Percentiles rank a stretch among this genome's conserved stretches.
Conservation (phyloP, 2,113 vertebrate genomes). For the Myotis brandtii region DNA sequence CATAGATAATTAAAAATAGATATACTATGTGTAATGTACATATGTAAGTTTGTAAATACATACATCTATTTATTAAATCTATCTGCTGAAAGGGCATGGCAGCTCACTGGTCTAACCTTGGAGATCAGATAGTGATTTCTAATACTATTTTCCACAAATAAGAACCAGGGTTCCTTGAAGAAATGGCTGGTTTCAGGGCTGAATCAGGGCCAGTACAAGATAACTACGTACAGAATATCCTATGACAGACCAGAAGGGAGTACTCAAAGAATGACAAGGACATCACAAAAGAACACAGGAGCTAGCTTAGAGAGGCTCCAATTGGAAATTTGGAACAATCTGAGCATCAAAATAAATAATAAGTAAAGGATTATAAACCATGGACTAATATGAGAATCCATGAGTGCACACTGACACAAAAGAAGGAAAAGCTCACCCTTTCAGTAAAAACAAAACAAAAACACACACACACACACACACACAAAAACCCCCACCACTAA, state of each 20-base stretch:
- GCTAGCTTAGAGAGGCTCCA: background rate
- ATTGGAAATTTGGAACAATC: background rate
- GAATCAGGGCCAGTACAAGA: background rate
- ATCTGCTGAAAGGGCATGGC: background rate
- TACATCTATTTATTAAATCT: background rate
- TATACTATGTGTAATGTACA: background rate
- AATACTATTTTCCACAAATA: background rate
- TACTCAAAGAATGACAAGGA: background rate
- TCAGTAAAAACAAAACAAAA: background rate
- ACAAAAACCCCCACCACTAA: background rate
- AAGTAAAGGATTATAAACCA: background rate
- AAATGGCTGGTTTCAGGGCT: background rate
- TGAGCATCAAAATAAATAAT: background rate
- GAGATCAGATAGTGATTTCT: background rate
- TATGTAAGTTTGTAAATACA: background rate
- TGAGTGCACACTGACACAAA: background rate
- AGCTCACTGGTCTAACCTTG: background rate
- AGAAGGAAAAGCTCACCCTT: background rate
- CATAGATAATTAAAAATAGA: background rate
- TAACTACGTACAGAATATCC: background rate
- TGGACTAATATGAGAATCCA: background rate
- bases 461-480: background rate
- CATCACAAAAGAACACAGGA: background rate
- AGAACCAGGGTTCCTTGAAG: background rate
- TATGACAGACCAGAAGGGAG: background rate